A percentile compares a stretch with the other conserved stretches of the same genome.
Conservation (phyloP, 1,140 invertebrate species). For the Bombyx mori region DNA sequence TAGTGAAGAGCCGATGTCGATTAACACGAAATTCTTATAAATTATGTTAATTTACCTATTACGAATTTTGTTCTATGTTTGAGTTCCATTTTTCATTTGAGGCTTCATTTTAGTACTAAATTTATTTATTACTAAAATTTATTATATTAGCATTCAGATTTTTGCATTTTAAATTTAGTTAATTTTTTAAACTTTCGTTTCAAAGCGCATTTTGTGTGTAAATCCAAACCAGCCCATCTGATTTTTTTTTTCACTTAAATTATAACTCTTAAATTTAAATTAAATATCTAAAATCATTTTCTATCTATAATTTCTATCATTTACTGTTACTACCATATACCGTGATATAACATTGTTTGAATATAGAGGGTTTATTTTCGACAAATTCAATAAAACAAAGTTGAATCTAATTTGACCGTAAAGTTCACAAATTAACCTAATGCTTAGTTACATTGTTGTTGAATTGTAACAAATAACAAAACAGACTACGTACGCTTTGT, state of each 20-base stretch:
- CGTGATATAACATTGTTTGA: no score
- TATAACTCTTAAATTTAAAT: background rate
- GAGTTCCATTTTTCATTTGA: background rate
- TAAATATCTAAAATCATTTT: no score
- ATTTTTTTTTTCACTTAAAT: background rate
- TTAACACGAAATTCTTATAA: slow-evolving; percentile 9
- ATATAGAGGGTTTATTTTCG: no score
- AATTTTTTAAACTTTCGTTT: background rate
- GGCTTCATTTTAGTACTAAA: slow-evolving; percentile 3
- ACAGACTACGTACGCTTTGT: no score
- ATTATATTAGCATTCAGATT: background rate
- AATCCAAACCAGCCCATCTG: background rate
- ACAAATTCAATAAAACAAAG: no score
- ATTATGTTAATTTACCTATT: slow-evolving; percentile 7
- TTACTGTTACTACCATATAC: no score
- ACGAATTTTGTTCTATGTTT: slow-evolving; percentile 2
- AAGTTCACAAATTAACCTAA: no score
- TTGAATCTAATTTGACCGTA: no score
- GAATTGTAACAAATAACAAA: no score
- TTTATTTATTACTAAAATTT: background rate
- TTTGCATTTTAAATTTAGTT: background rate
- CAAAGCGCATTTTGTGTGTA: background rate
- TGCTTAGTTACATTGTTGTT: no score
- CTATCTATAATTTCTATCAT: no score
- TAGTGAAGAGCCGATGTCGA: slow-evolving; percentile 11